Evolutionary conservation across 2,888 invertebrate genomes (phyloP), one percentile per base, ranked within the genome.

Genomic region (Eremobia ochroleuca): DNA sequence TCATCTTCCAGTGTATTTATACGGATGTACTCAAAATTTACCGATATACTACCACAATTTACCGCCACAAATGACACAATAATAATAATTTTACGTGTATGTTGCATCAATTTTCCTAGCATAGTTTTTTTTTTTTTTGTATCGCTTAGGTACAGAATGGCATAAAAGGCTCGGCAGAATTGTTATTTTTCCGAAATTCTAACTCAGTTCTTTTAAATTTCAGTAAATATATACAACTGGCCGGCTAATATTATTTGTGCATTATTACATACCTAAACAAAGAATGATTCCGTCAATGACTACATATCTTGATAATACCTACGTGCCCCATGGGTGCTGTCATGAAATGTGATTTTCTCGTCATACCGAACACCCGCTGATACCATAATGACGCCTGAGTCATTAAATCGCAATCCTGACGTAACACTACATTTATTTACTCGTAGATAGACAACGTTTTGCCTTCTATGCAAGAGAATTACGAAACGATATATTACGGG

Each of bases 281-380:
- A 79, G 55, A 68, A 64, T 34, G 34, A 11, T 52, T 43, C 49
- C 49, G 25, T n/a, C n/a, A 59, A 68, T 81, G 58, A 58, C 67
- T 28, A 64, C 34, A 81, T 64, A 62, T 37, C 37, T 46, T 37
- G 52, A 43, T 76, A 67, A 73, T 58, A 46, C 62, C 49, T 58
- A 78, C 65, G 73, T 62, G 64, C 77, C 71, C 77, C 81, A 74
- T 70, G 73, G 40, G 59, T 64, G 75, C 55, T 78, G 73, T 82
- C 59, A 84, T 73, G 21, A 82, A 76, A 84, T 82, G 85, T 76
- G 85, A 82, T 84, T 84, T 84, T 31, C 85, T 82, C 79, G 84
- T 84, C 82, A 85, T 59, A n/a, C 18, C 70, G 73, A 73, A 71
- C 84, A 85, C 84, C 85, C 84, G 85, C 82, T 67, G 85, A 71